Conservation (phyloP, 2,888 invertebrate genomes). For the Caenorhabditis sinica region DNA sequence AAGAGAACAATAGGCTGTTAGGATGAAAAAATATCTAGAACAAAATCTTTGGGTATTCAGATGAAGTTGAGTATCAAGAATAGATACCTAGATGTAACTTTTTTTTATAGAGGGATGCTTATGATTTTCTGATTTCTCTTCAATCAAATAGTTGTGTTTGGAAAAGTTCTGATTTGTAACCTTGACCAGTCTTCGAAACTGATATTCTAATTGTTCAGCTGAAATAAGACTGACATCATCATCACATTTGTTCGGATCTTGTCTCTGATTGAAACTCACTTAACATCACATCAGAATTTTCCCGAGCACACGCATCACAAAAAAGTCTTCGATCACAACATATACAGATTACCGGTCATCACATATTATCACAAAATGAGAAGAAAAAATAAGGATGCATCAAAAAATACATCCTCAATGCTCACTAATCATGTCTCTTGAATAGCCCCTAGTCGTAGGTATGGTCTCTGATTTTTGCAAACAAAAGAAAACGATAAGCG, state of each 20-base stretch:
- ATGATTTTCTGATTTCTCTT: too few relatives aligned
- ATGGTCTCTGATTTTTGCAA: not conserved
- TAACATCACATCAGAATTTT: conserved; percentile 28
- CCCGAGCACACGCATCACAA: conserved; percentile 37
- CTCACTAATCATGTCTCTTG: conserved; percentile 22
- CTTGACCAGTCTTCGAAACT: not conserved
- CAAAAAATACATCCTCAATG: conserved; percentile 14
- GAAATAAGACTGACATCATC: conserved; percentile 4
- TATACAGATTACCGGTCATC: conserved; percentile 42
- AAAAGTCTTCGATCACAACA: not conserved
- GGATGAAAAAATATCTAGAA: too few relatives aligned
- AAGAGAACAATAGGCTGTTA: too few relatives aligned
- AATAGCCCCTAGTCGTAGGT: not conserved
- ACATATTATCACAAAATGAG: not conserved
- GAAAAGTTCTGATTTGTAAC: not conserved
- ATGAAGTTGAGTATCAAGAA: too few relatives aligned
- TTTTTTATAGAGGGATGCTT: too few relatives aligned
- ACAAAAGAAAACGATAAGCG: not conserved
- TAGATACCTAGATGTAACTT: too few relatives aligned
- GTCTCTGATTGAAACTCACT: conserved; percentile 2
- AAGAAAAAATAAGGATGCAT: conserved; percentile 9
- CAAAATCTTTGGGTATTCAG: too few relatives aligned
- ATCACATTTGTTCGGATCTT: not conserved
- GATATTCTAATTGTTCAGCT: not conserved
- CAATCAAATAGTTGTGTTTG: too few relatives aligned